Evolutionary conservation across 2,888 invertebrate species (phyloP), one percentile per base, ranked within the genome.

Genomic region (Parthenolecanium corni): DNA sequence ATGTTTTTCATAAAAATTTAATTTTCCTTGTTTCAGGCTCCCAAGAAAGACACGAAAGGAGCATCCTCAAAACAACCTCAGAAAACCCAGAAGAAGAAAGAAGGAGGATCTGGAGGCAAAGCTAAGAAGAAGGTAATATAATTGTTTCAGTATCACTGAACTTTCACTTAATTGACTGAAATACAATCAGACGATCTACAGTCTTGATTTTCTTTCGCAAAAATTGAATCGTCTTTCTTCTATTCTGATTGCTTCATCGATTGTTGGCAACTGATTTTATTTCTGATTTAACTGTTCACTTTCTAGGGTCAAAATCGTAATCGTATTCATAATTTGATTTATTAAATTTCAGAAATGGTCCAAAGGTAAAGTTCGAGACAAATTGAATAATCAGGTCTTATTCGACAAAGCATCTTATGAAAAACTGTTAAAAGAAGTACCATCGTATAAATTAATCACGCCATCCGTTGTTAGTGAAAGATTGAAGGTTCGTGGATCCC

Each of bases 341-440:
- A n/a, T n/a, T n/a, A n/a, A n/a, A n/a, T 23, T 53, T 2, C 79
- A 92, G 94, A 99, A 98, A 93, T 98, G 98, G 98, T 97, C 97
- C 71, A 98, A 99, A 81, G 98, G 98, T 86, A 99, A 99, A 85
- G 95, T 96, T 69, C 88, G 98, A 74, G 98, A 98, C 77, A 99
- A 99, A 83, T 82, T 98, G 73, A 97, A 97, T 83, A 99, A 98
- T 77, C 88, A 95, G 76, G 95, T 98, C 54, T 78, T 98, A 71
- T 99, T 98, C 74, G 98, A 98, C 76, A 92, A 95, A 76, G 84
- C 88, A 52, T 98, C 98, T 11, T 98, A 98, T 73, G 98, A 98
- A 68, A 99, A 99, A 76, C 76, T 96, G 69, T 82, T 88, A 73
- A 94, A 93, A 76, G 95, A 95, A 81, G 93, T 95, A 18, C 94